A percentile compares a stretch with the other conserved stretches of the same genome.
Conservation (phyloP, 1,140 invertebrate genomes). For the Harlomillsia oculata region DNA sequence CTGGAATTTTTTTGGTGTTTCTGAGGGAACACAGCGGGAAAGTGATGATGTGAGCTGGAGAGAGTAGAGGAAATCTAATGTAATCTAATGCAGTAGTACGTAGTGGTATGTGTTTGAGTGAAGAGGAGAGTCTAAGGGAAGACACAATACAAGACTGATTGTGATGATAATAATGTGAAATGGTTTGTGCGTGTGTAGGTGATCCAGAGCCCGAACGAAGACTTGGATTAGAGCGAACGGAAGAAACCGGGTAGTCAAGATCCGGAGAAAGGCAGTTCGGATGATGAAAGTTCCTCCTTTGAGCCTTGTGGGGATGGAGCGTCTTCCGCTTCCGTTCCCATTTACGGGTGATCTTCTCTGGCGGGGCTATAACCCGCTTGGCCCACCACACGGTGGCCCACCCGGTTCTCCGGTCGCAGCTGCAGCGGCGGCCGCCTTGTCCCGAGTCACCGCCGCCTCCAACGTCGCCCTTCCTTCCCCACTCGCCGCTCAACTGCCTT, state of each 20-base stretch:
- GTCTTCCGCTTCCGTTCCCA: constrained; percentile 53
- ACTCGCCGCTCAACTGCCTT: constrained; percentile 36
- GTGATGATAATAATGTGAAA: constrained; percentile 22
- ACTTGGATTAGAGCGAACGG: constrained; percentile 15
- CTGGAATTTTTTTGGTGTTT: no score
- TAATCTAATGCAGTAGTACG: no score
- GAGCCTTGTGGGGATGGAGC: constrained; percentile 46
- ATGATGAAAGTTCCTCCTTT: constrained; percentile 42
- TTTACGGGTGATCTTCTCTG: constrained; percentile 70
- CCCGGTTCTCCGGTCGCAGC: constrained; percentile 40
- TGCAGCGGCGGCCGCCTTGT: constrained; percentile 55
- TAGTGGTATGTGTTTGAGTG: not conserved
- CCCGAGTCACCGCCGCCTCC: constrained; percentile 35
- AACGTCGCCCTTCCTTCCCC: constrained; percentile 33
- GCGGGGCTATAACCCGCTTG: constrained; percentile 64
- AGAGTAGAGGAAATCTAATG: no score
- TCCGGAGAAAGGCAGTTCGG: constrained; percentile 28
- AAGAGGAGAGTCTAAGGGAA: not conserved
- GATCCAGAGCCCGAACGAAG: constrained; percentile 12
- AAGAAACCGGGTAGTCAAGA: constrained; percentile 24
- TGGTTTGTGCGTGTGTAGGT: constrained; percentile 26
- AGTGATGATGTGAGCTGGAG: no score
- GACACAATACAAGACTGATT: not conserved
- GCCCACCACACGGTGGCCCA: constrained; percentile 45
- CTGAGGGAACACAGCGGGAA: no score